These are phyloP conservation scores for Capitulum mitella DNA, from an alignment of 2,888 invertebrate species.

Conservation along the genomic window DNA sequence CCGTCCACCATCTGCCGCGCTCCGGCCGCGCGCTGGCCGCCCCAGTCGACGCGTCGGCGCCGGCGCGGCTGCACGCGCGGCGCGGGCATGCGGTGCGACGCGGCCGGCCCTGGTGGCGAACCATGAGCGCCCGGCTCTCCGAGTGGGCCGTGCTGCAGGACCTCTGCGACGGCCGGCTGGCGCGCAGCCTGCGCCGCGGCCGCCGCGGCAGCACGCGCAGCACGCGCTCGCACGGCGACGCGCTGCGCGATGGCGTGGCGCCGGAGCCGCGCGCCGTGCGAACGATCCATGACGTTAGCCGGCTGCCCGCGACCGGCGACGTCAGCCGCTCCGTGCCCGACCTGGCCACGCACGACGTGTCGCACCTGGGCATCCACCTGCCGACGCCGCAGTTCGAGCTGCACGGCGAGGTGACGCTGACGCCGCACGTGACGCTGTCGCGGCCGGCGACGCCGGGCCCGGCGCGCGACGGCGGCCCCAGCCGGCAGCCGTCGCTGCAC, in stretches of 20 bases:
- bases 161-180: neutral
- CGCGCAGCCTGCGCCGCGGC: neutral
- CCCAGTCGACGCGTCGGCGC: neutral
- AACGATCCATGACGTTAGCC: neutral
- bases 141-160: slow-evolving; percentile 27
- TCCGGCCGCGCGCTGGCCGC: neutral
- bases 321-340: neutral
- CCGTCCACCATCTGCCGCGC: neutral
- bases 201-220: neutral
- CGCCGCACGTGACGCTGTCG: slow-evolving; percentile 25
- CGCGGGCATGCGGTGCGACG: neutral
- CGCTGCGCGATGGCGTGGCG: neutral
- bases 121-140: neutral
- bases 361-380: neutral
- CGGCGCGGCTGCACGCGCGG: neutral
- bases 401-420: slow-evolving; percentile 1
- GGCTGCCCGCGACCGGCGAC: neutral
- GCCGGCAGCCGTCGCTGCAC: slow-evolving; percentile 20
- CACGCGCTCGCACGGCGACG: slow-evolving; percentile 3
- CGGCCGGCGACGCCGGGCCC: slow-evolving; percentile 10
- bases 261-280: neutral
- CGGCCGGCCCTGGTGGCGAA: neutral
- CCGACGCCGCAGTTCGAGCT: slow-evolving; percentile 3
- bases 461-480: neutral
- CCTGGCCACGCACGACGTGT: slow-evolving; percentile 10